A percentile compares a stretch with the other conserved stretches of the same genome.
These are phyloP conservation scores for Melikaiella ostensackeni DNA, from an alignment of 2,888 invertebrate species.

Conservation along the genomic window DNA sequence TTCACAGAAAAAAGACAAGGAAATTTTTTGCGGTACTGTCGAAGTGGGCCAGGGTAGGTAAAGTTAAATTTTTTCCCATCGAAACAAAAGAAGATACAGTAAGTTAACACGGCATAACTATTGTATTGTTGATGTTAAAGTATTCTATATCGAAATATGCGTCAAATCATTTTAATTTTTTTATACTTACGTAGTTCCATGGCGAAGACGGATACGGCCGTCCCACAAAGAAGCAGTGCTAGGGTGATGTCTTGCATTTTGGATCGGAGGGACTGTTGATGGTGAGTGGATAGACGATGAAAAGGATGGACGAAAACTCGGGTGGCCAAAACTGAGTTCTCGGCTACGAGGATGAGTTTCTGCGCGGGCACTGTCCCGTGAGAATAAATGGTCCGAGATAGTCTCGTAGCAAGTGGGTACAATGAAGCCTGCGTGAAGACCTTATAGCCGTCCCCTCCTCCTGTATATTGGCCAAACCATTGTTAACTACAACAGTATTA, in stretches of 20 bases:
- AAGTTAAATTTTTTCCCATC: no score
- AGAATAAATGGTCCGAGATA: conserved; percentile 59
- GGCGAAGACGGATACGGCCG: conserved; percentile 44
- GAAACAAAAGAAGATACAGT: no score
- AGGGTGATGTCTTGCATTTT: conserved; percentile 45
- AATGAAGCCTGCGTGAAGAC: conserved; percentile 60
- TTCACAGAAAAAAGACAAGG: no score
- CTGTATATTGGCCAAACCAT: conserved; percentile 58
- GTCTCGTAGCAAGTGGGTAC: conserved; percentile 67
- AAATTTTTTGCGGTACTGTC: no score
- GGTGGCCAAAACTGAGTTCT: conserved; percentile 4
- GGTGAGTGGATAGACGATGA: neutral
- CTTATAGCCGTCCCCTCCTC: conserved; percentile 67
- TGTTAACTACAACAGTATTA: conserved; percentile 53
- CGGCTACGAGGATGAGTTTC: conserved; percentile 11
- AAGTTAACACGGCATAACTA: no score
- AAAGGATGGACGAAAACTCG: conserved; percentile 19
- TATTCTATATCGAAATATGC: no score
- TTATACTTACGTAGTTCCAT: conserved; percentile 67
- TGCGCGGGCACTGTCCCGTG: conserved; percentile 29
- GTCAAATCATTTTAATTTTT: no score
- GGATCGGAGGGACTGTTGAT: neutral
- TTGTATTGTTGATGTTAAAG: no score
- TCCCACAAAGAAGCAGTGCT: conserved; percentile 44
- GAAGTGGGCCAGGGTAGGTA: no score